Evolutionary conservation across 2,113 vertebrate genomes (phyloP).

Genomic region (Montifringilla adamsi): DNA sequence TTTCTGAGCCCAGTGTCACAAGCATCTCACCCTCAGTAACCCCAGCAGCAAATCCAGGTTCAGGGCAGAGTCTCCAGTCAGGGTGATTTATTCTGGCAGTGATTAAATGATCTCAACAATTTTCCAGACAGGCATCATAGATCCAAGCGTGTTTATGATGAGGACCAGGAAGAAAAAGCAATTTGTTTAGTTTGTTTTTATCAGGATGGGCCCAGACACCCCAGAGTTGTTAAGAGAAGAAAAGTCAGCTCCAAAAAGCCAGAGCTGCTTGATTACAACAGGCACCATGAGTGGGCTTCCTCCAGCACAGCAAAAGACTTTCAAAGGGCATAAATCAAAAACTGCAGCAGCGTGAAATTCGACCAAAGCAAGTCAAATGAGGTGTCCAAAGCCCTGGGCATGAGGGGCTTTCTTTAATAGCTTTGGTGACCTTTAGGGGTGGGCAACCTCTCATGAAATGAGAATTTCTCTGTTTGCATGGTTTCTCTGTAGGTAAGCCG

Average conservation of each 20-base stretch:
- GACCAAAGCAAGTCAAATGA: conserved; percentile 41
- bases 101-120: conserved; percentile 35
- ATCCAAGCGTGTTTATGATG: background rate
- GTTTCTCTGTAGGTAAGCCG: background rate
- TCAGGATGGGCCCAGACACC: background rate
- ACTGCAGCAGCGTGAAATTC: conserved; percentile 32
- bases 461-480: background rate
- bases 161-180: conserved; percentile 3
- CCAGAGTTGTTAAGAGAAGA: conserved; percentile 1
- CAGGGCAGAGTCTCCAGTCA: background rate
- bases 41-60: background rate
- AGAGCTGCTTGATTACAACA: conserved; percentile 10
- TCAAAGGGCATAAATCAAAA: conserved; percentile 42
- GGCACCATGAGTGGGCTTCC: background rate
- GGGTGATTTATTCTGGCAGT: conserved; percentile 25
- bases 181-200: conserved; percentile 38
- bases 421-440: conserved; percentile 19
- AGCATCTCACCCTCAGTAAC: background rate
- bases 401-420: background rate
- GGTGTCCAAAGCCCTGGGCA: conserved; percentile 26
- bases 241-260: background rate
- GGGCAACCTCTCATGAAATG: conserved; percentile 12
- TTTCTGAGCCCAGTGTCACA: background rate
- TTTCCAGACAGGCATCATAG: conserved; percentile 11
- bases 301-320: background rate